phyloP scores from a whole-genome alignment of 2,797 vertebrate genomes.

The Huso huso region DNA sequence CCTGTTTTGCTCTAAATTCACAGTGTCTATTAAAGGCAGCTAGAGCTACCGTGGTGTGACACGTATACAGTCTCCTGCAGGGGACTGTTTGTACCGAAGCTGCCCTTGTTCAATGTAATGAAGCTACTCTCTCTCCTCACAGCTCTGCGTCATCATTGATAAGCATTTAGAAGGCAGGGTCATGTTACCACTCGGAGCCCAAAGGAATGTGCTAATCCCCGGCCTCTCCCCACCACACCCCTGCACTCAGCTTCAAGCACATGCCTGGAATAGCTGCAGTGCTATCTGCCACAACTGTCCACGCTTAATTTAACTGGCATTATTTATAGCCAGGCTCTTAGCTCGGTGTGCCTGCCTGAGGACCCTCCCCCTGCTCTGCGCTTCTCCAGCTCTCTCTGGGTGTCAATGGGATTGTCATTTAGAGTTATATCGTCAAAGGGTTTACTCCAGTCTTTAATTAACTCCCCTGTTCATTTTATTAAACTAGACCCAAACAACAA shows the following conservation, averaged over 20 bases:
- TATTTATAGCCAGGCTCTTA: not conserved
- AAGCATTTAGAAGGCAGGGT: not conserved
- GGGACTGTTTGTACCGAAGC: not conserved
- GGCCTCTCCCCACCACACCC: not conserved
- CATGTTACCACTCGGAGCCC: not conserved
- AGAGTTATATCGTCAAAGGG: no score
- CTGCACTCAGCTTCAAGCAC: not conserved
- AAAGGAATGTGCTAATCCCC: not conserved
- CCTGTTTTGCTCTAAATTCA: no score
- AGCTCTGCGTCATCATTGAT: not conserved
- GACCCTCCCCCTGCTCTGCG: no score
- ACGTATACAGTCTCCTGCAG: constrained; percentile 4
- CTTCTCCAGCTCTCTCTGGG: no score
- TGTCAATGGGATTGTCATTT: no score
- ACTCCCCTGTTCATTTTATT: no score
- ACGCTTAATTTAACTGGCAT: not conserved
- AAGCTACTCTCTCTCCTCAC: not conserved
- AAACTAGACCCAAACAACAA: no score
- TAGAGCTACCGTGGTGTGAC: not conserved
- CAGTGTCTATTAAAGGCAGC: not conserved
- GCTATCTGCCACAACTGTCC: constrained; percentile 4
- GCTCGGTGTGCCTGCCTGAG: no score
- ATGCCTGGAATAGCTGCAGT: constrained; percentile 8
- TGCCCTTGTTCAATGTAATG: not conserved
- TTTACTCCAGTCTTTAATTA: no score